Conservation (phyloP, 2,888 invertebrate genomes). For the Galerucella calmariensis region DNA sequence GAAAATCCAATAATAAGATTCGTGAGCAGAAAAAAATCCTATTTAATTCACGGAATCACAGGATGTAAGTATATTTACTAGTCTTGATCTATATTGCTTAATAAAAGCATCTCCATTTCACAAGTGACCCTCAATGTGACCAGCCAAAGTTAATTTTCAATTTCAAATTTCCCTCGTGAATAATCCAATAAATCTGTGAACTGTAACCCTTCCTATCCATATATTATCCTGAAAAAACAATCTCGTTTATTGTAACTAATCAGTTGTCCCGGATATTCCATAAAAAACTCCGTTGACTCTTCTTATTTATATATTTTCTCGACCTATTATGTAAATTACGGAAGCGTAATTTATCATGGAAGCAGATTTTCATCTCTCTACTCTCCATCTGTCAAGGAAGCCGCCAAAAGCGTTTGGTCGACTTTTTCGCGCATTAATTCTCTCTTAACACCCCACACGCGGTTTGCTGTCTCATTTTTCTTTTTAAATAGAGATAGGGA, state of each 20-base stretch:
- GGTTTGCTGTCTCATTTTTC: constrained; percentile 26
- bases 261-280: neutral
- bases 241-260: neutral
- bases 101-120: too few relatives aligned
- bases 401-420: constrained; percentile 23
- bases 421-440: constrained; percentile 32
- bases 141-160: too few relatives aligned
- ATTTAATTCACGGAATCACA: too few relatives aligned
- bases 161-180: too few relatives aligned
- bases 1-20: too few relatives aligned
- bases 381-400: constrained; percentile 30
- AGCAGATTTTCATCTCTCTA: constrained; percentile 31
- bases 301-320: constrained; percentile 29
- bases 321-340: constrained; percentile 32
- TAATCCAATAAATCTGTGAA: neutral
- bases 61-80: too few relatives aligned
- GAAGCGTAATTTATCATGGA: constrained; percentile 30
- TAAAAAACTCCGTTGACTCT: constrained; percentile 1
- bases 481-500: constrained; percentile 14
- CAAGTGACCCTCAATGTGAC: too few relatives aligned
- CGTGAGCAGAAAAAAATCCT: too few relatives aligned
- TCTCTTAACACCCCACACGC: constrained; percentile 20
- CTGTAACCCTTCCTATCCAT: neutral
- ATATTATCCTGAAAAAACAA: neutral
- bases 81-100: too few relatives aligned